Percentiles rank a stretch among this genome's conserved stretches.
phyloP scores from a whole-genome alignment of 2,797 vertebrate genomes.

The Thalassophryne amazonica region DNA sequence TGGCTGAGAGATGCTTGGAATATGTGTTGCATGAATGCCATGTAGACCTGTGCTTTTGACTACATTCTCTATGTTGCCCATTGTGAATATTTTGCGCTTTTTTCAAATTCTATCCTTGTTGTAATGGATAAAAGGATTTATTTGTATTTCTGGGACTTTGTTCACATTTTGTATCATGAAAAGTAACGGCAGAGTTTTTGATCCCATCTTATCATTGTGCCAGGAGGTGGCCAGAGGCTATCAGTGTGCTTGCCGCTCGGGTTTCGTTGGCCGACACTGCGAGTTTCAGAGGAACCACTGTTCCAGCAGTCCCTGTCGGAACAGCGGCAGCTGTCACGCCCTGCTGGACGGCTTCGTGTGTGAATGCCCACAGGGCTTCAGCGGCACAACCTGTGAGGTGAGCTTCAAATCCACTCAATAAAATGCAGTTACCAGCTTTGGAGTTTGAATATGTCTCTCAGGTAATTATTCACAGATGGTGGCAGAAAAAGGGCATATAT shows the following conservation, averaged over 20 bases:
- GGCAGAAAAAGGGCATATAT: too few species aligned
- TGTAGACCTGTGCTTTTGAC: too few species aligned
- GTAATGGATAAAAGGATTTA: too few species aligned
- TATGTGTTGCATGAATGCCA: too few species aligned
- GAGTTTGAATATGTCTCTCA: too few species aligned
- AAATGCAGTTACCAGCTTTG: too few species aligned
- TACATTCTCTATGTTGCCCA: too few species aligned
- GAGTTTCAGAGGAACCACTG: conserved; percentile 83
- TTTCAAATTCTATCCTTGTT: too few species aligned
- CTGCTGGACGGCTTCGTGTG: conserved; percentile 81
- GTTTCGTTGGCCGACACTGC: conserved; percentile 87
- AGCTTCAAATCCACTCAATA: conserved; percentile 27
- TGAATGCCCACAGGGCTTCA: conserved; percentile 82
- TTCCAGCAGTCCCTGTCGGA: conserved; percentile 82
- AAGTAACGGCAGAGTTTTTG: not conserved
- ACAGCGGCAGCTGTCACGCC: conserved; percentile 80
- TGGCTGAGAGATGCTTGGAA: too few species aligned
- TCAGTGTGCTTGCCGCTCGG: conserved; percentile 83
- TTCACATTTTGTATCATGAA: too few species aligned
- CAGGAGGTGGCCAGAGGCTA: conserved; percentile 83
- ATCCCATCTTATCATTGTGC: not conserved
- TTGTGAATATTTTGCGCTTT: too few species aligned
- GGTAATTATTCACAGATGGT: too few species aligned
- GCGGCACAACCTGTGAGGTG: conserved; percentile 88
- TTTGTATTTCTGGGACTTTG: not conserved